A percentile compares a stretch with the other conserved stretches of the same genome.
Conservation (phyloP, 2,888 invertebrate species). For the Odontothrips loti region DNA sequence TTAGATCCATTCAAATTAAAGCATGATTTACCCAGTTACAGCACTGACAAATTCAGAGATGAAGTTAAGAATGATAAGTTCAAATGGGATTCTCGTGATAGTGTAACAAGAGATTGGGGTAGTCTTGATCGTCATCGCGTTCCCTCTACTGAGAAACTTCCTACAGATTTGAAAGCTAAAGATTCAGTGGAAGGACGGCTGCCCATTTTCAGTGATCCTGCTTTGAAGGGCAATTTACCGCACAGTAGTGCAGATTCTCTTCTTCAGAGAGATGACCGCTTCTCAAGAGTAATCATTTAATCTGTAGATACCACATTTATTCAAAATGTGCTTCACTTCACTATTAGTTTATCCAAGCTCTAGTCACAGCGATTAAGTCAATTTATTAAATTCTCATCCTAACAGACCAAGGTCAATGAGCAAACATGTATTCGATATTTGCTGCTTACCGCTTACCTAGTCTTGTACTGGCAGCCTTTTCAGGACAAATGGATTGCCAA, state of each 20-base stretch:
- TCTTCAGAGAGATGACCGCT: conserved; percentile 4
- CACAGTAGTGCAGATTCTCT: conserved; percentile 21
- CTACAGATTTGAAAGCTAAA: neutral
- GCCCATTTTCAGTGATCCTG: neutral
- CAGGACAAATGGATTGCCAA: too few relatives aligned
- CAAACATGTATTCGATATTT: too few relatives aligned
- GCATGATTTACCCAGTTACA: neutral
- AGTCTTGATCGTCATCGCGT: neutral
- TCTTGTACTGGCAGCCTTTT: too few relatives aligned
- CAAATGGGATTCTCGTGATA: neutral
- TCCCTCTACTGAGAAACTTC: neutral
- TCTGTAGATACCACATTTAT: neutral
- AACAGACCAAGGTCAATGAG: too few relatives aligned
- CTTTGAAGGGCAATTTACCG: neutral
- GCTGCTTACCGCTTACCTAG: too few relatives aligned
- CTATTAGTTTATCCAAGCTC: too few relatives aligned
- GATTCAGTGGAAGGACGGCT: neutral
- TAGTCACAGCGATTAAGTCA: too few relatives aligned
- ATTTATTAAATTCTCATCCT: too few relatives aligned
- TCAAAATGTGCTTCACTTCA: neutral
- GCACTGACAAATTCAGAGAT: conserved; percentile 8
- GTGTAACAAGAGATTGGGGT: neutral
- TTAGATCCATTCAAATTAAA: neutral
- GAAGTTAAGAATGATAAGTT: neutral
- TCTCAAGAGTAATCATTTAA: conserved; percentile 3